Conservation (phyloP, 2,888 invertebrate genomes). For the Trachelus tabidus region DNA sequence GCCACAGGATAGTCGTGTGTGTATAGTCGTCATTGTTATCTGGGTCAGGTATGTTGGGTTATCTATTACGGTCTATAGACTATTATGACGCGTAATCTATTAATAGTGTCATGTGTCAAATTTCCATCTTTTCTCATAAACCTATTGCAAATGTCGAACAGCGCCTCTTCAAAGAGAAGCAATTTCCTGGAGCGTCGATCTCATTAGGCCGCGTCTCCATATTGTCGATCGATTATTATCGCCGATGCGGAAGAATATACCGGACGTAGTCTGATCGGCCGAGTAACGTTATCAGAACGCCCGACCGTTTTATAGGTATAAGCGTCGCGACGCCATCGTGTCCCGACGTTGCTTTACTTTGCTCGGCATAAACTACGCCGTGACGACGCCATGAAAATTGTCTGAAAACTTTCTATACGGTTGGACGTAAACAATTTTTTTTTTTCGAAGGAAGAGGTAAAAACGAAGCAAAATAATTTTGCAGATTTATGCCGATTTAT, state of each 20-base stretch:
- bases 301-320: neutral
- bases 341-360: neutral
- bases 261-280: neutral
- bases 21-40: too few relatives aligned
- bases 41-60: too few relatives aligned
- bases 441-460: neutral
- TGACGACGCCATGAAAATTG: neutral
- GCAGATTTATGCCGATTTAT: neutral
- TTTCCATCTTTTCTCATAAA: neutral
- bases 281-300: neutral
- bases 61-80: neutral
- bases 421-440: neutral
- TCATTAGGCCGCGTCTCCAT: constrained; percentile 38
- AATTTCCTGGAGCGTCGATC: constrained; percentile 55
- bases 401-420: neutral
- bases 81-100: neutral
- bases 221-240: neutral
- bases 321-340: neutral
- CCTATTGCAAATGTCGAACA: constrained; percentile 30
- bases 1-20: too few relatives aligned
- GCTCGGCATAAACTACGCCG: neutral
- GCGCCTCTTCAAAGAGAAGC: constrained; percentile 53
- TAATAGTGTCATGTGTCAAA: neutral
- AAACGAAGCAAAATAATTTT: neutral
- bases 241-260: neutral